Base-by-base conservation (phyloP, 2,113 vertebrate genomes). In the Ciconia stormi region DNA sequence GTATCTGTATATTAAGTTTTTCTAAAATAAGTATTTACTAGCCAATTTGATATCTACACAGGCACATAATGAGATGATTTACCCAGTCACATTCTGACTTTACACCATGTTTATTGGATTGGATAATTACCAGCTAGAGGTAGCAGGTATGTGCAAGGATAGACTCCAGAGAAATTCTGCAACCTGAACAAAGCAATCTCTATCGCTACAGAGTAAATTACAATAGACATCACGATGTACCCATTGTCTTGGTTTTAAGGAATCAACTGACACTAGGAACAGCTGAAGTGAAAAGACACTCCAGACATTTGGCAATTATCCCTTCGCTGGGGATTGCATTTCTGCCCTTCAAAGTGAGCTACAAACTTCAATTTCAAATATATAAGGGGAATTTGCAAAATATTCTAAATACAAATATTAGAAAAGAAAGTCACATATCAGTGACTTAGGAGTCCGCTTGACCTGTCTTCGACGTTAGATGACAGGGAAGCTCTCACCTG, bases 401-500 rank as follows among this genome's bases (percentile, higher is more conserved):
- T 13, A 61, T 10, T 70, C 67, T 36, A 16, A 47, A 58, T 7
- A 44, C 3, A 81, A 83, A 29, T 9, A 74, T 27, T 76, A 30
- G 9, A 50, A 13, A 62, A 66, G 21, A 19, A 58, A 58, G 40
- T 29, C 42, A 53, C 1, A 0, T 36, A n/a, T 30, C 49, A 47
- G 56, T 25, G 65, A 62, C 50, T 66, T 17, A 18, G 34, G 49
- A 87, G 42, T 2, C 69, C 61, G 38, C 59, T 36, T 12, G 65
- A 34, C 34, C n/a, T 23, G 23, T 38, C n/a, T 91, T 42, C 4
- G 9, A 23, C 4, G 4, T 0, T 5, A 70, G 34, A 15, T 9
- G 46, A 18, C 38, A 61, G 49, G 38, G 10, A 26, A 90, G 21
- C 38, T 81, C 96, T 98, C 69, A 99, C 99, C 98, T 99, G 98